A percentile compares a stretch with the other conserved stretches of the same genome.
phyloP scores from a whole-genome alignment of 2,113 vertebrate genomes.

The Tricholaema leucomelas region DNA sequence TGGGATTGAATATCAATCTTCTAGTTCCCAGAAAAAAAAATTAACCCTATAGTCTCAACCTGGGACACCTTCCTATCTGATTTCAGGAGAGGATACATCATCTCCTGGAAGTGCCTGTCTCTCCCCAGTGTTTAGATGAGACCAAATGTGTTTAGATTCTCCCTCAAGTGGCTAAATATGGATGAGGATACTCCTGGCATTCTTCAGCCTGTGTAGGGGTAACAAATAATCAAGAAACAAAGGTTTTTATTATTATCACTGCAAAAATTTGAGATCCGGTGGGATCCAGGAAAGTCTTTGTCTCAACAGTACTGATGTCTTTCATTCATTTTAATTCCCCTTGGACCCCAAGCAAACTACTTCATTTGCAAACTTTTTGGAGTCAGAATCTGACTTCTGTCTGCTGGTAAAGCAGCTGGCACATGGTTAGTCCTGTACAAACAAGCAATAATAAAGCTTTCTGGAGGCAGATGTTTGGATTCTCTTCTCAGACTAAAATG shows the following conservation, averaged over 20 bases:
- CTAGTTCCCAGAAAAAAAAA: too few relatives aligned
- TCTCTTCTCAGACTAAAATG: constrained; percentile 21
- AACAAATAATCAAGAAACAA: not conserved
- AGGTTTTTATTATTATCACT: not conserved
- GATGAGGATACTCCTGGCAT: not conserved
- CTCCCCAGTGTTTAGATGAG: not conserved
- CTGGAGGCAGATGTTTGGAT: constrained; percentile 60
- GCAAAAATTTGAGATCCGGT: not conserved
- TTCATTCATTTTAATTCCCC: not conserved
- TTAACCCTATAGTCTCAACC: too few relatives aligned
- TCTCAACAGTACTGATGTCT: not conserved
- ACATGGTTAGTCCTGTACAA: constrained; percentile 28
- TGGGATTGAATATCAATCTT: too few relatives aligned
- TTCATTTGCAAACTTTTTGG: not conserved
- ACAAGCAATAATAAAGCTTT: constrained; percentile 40
- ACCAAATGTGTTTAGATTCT: not conserved
- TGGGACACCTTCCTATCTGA: not conserved
- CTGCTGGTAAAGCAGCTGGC: constrained; percentile 39
- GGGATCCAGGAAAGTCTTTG: not conserved
- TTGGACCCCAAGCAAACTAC: not conserved
- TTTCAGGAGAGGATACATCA: not conserved
- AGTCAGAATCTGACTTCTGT: constrained; percentile 5
- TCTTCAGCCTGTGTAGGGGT: not conserved
- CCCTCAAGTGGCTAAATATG: not conserved
- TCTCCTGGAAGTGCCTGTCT: too few relatives aligned